Evolutionary conservation across 2,113 vertebrate species (phyloP), one percentile per base, ranked within the genome.

Genomic region (Ahaetulla prasina): DNA sequence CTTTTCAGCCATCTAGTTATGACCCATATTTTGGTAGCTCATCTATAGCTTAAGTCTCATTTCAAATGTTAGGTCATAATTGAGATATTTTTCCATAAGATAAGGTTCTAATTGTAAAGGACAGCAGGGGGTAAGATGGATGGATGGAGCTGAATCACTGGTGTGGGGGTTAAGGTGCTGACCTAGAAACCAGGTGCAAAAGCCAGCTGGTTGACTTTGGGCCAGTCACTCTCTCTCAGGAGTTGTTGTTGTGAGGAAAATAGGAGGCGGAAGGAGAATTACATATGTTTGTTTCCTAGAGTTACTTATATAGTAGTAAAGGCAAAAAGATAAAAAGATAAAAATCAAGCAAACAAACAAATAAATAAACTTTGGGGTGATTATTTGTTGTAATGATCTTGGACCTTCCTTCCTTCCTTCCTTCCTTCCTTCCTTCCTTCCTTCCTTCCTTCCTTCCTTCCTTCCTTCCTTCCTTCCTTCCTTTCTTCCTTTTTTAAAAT

Each of bases 361-460:
- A 60, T 60, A 27, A 60, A 68, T 68, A 18, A 49, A 89, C 27
- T 49, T 60, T 30, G 45, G 43, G 63, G 4, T 1, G 27, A 50
- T 20, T 35, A 5, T 20, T 35, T 90, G 8, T 68, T 74, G 23
- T 20, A 7, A 16, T 39, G n/a, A 20, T 35, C 2, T 20, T 74
- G n/a, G 68, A 74, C 1, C 5, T 74, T 35, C 14, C 16, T 74
- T 18, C 14, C 63, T 74, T 7, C 30, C 63, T 74, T 39, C n/a
- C 68, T 35, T 39, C 68, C 27, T 11, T 30, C 60, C 27, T 4
- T 14, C 60, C 27, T 1, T 53, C 16, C 52, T 1, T 18, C 3
- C 52, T 0, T 4, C 1, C 8, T 2, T 10, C 57, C 23, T 9
- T 27, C 23, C 9, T 10, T 11, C 23, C 8, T 27, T 3, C 2